These are phyloP conservation scores for Glareola pratincola DNA, from an alignment of 2,113 vertebrate genomes.

Conservation along the genomic window DNA sequence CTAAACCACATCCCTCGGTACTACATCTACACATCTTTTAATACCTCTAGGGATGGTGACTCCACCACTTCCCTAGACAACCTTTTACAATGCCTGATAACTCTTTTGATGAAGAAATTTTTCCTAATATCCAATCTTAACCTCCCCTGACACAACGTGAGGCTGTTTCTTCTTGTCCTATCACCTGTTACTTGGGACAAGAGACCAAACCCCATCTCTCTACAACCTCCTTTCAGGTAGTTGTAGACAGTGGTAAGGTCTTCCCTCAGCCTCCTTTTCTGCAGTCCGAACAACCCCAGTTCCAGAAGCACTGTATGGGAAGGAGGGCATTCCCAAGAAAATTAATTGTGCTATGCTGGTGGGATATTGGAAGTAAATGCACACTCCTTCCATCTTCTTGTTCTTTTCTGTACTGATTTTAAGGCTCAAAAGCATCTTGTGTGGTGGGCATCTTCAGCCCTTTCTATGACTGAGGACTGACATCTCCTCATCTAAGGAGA, in stretches of 20 bases:
- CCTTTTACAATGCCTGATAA: background rate
- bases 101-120: background rate
- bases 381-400: background rate
- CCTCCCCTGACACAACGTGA: background rate
- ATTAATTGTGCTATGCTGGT: background rate
- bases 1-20: too few relatives aligned
- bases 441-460: background rate
- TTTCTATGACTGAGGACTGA: background rate
- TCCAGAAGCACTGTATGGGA: background rate
- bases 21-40: background rate
- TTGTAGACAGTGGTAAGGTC: background rate
- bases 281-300: background rate
- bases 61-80: background rate
- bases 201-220: background rate
- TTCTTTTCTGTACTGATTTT: background rate
- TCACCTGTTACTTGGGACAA: background rate
- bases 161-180: background rate
- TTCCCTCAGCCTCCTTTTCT: background rate
- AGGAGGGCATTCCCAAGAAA: background rate
- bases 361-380: background rate
- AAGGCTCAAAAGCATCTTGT: background rate
- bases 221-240: background rate
- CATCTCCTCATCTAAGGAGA: background rate
- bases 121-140: background rate
- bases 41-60: background rate